A percentile compares a stretch with the other conserved stretches of the same genome.
Conservation (phyloP, 1,140 invertebrate species). For the Diprion similis region DNA sequence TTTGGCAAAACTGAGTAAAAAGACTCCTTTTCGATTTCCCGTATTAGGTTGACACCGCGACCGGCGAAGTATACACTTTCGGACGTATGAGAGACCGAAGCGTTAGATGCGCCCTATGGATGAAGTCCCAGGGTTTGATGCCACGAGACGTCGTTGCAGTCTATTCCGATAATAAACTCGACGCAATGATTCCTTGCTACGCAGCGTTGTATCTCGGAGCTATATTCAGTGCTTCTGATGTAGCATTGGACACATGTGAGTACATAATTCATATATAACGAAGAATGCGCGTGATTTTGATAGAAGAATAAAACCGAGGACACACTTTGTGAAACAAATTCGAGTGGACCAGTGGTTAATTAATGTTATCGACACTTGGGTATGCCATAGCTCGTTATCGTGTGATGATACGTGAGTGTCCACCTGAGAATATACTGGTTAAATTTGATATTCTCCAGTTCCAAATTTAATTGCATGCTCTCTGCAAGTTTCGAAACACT, state of each 20-base stretch:
- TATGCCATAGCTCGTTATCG: no score
- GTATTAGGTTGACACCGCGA: slow-evolving; percentile 58
- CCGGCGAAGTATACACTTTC: slow-evolving; percentile 54
- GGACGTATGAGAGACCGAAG: slow-evolving; percentile 47
- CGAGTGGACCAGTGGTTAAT: no score
- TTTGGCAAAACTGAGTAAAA: background rate
- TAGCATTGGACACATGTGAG: slow-evolving; percentile 30
- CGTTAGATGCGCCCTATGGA: slow-evolving; percentile 53
- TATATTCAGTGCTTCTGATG: slow-evolving; percentile 34
- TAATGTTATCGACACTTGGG: no score
- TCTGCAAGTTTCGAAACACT: no score
- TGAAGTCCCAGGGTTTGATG: slow-evolving; percentile 51
- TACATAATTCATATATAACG: background rate
- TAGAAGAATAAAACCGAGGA: no score
- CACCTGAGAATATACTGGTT: no score
- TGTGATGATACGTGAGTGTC: no score
- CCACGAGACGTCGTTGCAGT: slow-evolving; percentile 55
- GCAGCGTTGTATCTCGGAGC: slow-evolving; percentile 55
- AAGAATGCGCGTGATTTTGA: no score
- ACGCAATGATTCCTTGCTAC: slow-evolving; percentile 56
- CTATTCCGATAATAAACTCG: slow-evolving; percentile 57
- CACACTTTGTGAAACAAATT: no score
- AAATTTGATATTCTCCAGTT: no score
- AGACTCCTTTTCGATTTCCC: no score
- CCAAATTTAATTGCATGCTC: no score